Conservation (phyloP, 64 coral and sea anemone species). For the Platygyra sinensis region DNA sequence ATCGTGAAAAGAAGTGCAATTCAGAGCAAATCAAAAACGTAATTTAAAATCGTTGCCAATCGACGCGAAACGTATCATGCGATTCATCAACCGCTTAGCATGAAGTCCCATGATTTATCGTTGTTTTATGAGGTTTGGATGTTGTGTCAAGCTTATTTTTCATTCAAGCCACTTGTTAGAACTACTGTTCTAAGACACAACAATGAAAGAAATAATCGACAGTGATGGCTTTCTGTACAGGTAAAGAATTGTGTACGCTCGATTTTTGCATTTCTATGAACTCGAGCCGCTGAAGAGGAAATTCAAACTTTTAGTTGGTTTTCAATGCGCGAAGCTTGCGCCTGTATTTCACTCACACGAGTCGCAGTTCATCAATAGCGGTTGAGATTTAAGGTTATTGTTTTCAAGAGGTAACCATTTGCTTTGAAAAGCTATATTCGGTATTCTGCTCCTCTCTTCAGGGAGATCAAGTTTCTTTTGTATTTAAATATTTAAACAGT, state of each 20-base stretch:
- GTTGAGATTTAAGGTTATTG: conserved; percentile 4
- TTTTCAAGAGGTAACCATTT: conserved; percentile 38
- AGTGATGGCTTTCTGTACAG: background rate
- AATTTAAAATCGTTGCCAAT: background rate
- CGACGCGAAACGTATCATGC: background rate
- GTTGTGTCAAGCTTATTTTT: conserved; percentile 27
- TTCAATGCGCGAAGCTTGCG: background rate
- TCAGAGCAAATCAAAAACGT: background rate
- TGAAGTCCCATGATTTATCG: conserved; percentile 11
- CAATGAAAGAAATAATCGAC: conserved; percentile 3
- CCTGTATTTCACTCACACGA: background rate
- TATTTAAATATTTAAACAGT: conserved; percentile 57
- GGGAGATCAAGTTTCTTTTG: conserved; percentile 48
- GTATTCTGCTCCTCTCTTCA: background rate
- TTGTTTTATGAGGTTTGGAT: conserved; percentile 19
- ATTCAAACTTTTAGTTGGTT: background rate
- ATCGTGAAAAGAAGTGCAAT: background rate
- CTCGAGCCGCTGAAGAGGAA: background rate
- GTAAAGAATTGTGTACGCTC: background rate
- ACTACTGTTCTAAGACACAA: background rate
- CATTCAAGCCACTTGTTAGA: conserved; percentile 17
- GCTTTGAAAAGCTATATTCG: conserved; percentile 20
- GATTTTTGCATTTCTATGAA: background rate
- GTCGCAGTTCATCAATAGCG: conserved; percentile 20
- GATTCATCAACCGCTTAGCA: background rate